These are phyloP conservation scores for Ormyrus nitidulus DNA, from an alignment of 2,888 invertebrate species.

Conservation along the genomic window DNA sequence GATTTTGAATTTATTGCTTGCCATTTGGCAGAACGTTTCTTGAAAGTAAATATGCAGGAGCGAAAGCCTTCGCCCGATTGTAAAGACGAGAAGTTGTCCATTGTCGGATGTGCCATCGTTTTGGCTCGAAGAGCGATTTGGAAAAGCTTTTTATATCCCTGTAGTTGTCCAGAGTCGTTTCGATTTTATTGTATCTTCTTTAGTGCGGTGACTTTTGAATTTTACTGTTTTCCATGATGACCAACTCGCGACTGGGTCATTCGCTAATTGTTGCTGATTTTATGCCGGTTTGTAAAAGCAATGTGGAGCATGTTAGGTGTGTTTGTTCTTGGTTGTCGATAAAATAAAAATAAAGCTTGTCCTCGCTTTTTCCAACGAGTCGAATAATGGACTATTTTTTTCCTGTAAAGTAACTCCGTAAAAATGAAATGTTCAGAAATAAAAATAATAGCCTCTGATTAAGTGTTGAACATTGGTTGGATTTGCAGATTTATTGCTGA, in stretches of 20 bases:
- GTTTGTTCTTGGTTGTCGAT: slow-evolving; percentile 9
- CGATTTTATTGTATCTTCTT: slow-evolving; percentile 7
- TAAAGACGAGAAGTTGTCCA: slow-evolving; percentile 1
- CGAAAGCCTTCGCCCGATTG: slow-evolving; percentile 13
- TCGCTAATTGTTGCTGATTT: neutral
- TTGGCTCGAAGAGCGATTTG: slow-evolving; percentile 42
- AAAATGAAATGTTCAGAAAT: slow-evolving; percentile 25
- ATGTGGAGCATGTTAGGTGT: slow-evolving; percentile 6
- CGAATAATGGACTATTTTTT: slow-evolving; percentile 34
- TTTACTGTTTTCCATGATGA: slow-evolving; percentile 13
- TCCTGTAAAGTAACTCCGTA: slow-evolving; percentile 46
- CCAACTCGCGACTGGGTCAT: slow-evolving; percentile 53
- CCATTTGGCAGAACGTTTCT: slow-evolving; percentile 3
- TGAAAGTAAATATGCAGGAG: slow-evolving; percentile 23
- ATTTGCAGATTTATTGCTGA: slow-evolving; percentile 3
- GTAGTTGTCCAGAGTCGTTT: slow-evolving; percentile 42
- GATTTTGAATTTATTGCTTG: slow-evolving; percentile 2
- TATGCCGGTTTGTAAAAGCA: slow-evolving; percentile 4
- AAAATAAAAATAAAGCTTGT: slow-evolving; percentile 44
- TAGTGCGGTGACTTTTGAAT: slow-evolving; percentile 9
- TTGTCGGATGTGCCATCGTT: slow-evolving; percentile 24
- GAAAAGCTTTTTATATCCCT: slow-evolving; percentile 24
- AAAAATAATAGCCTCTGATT: slow-evolving; percentile 5
- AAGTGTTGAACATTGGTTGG: slow-evolving; percentile 9
- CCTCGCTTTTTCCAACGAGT: slow-evolving; percentile 21